These are phyloP conservation scores for Pteruthius melanotis DNA, from an alignment of 2,113 vertebrate species.

Conservation along the genomic window DNA sequence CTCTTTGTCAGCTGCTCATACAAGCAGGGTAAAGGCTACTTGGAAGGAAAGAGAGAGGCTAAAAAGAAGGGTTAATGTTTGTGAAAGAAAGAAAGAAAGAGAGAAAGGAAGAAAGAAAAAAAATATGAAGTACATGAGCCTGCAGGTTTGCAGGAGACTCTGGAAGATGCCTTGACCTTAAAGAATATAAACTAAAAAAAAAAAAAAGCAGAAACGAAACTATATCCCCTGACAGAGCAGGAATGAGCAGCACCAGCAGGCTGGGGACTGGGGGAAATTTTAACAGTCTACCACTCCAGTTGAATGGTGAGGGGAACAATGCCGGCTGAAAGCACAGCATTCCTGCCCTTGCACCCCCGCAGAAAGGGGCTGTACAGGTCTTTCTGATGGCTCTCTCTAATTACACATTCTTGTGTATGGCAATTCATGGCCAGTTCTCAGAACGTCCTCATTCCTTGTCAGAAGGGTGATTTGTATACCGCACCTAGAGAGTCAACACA, in stretches of 20 bases:
- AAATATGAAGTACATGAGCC: background rate
- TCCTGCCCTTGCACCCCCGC: background rate
- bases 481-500: background rate
- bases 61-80: constrained; percentile 11
- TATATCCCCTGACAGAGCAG: background rate
- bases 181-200: background rate
- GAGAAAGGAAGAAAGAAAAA: background rate
- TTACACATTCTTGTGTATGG: constrained; percentile 13
- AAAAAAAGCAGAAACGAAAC: background rate
- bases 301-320: constrained; percentile 57
- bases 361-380: constrained; percentile 17
- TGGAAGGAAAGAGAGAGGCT: constrained; percentile 59
- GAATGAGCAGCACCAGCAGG: constrained; percentile 27
- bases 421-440: background rate
- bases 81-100: background rate
- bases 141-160: background rate
- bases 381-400: constrained; percentile 26
- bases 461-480: background rate
- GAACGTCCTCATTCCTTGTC: background rate
- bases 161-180: background rate
- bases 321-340: constrained; percentile 26
- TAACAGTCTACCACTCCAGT: constrained; percentile 20
- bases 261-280: background rate
- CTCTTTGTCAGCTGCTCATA: constrained; percentile 75
- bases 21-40: constrained; percentile 61